Conservation (phyloP, 2,113 vertebrate species). For the Dendropsophus ebraccatus region DNA sequence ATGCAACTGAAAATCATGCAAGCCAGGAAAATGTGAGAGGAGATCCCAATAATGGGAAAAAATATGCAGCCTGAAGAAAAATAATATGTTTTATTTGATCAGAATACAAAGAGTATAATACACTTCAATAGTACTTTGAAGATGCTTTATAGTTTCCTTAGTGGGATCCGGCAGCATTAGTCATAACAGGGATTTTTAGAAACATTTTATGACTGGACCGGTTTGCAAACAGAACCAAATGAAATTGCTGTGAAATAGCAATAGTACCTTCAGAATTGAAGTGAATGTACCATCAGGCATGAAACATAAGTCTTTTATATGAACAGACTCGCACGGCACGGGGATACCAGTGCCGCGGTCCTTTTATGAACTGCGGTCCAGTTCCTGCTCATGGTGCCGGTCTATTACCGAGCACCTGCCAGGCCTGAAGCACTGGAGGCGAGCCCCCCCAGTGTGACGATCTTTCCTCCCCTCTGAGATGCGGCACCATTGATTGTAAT, state of each 20-base stretch:
- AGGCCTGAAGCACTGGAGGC: no score
- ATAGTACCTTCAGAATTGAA: not conserved
- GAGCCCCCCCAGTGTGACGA: no score
- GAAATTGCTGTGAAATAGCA: not conserved
- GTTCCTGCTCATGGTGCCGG: no score
- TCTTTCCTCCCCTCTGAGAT: no score
- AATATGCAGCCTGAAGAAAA: conserved; percentile 5
- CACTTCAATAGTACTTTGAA: conserved; percentile 33
- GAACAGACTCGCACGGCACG: no score
- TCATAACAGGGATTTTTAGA: not conserved
- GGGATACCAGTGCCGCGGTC: no score
- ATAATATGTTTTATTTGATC: conserved; percentile 34
- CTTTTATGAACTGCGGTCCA: no score
- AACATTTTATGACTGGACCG: not conserved
- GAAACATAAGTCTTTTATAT: no score
- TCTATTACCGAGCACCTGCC: no score
- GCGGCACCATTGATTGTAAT: no score
- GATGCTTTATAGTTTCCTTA: not conserved
- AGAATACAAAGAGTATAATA: conserved; percentile 4
- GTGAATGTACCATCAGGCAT: no score
- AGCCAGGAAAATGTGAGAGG: conserved; percentile 60
- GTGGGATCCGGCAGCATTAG: not conserved
- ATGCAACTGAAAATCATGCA: conserved; percentile 29
- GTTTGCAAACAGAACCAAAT: not conserved
- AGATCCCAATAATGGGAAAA: not conserved